A percentile compares a stretch with the other conserved stretches of the same genome.
phyloP scores from a whole-genome alignment of 2,888 invertebrate species.

The Cerastoderma edule region DNA sequence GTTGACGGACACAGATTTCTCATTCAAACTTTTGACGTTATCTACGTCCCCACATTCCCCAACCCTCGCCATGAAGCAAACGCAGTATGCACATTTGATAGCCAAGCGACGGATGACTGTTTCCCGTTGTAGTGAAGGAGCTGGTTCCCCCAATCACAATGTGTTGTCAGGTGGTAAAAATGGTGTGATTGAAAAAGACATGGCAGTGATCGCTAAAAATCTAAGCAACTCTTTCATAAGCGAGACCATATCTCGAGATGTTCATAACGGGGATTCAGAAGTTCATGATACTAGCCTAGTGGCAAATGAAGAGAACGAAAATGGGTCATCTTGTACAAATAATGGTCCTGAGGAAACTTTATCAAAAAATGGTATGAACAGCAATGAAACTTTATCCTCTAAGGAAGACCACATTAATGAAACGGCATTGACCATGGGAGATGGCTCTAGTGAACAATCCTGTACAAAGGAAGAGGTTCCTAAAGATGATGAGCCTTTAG shows the following conservation, averaged over 20 bases:
- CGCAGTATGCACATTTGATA: slow-evolving; percentile 76
- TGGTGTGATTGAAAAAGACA: slow-evolving; percentile 10
- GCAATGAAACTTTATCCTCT: no score
- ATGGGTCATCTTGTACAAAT: no score
- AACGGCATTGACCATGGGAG: not conserved
- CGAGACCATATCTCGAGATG: no score
- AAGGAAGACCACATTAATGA: no score
- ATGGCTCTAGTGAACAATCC: not conserved
- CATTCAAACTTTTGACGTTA: slow-evolving; percentile 67
- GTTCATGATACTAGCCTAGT: no score
- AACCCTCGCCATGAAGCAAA: slow-evolving; percentile 74
- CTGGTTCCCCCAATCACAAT: slow-evolving; percentile 10
- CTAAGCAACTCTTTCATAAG: slow-evolving; percentile 11
- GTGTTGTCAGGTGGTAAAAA: slow-evolving; percentile 9
- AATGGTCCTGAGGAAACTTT: no score
- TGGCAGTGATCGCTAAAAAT: slow-evolving; percentile 14
- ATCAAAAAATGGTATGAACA: no score
- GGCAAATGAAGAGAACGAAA: no score
- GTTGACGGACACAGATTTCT: slow-evolving; percentile 72
- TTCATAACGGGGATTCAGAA: no score
- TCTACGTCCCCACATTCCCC: slow-evolving; percentile 79
- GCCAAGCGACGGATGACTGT: slow-evolving; percentile 66
- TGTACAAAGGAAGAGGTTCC: not conserved
- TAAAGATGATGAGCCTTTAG: not conserved
- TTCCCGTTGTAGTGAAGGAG: slow-evolving; percentile 35